Base-by-base conservation (phyloP, 2,888 invertebrate genomes). In the Mythimna albipuncta region DNA sequence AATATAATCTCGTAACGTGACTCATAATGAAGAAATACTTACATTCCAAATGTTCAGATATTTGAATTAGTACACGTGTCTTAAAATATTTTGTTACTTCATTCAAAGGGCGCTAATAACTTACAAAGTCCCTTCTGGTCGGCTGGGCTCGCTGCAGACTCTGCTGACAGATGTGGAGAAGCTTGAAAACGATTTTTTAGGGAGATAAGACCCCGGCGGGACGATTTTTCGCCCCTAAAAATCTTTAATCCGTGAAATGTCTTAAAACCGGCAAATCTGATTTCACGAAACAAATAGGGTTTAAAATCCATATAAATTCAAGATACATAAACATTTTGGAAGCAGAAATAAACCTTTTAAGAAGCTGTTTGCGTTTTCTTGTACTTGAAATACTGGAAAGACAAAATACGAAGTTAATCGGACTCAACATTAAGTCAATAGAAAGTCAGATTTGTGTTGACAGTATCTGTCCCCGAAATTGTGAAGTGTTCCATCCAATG, bases 111-210 rank as follows among this genome's bases (percentile, higher is more conserved):
- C 50, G 38, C 55, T 67, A 79, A 52, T 65, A 64, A 58, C 57
- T 80, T 75, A 75, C 44, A 61, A 52, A 67, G 59, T 41, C 70
- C 59, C 80, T 70, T 61, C 71, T 69, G 64, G 32, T 55, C 9
- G 16, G 19, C n/a, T 41, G 11, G 52, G 38, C 32, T 69, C 50
- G 44, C 66, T 64, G 7, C 62, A 69, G 55, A 57, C 32, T 44
- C 75, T 70, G 47, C 75, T 80, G 66, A 79, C 52, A 64, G 57
- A 79, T 80, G 76, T 54, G 59, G 61, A 64, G 52, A 54, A 64
- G 64, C 6, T 38, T 70, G 55, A 52, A 66, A 75, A 71, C 63
- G 52, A 80, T 62, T 75, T 79, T 75, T 80, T 61, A 62, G 16
- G 52, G 32, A 75, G 79, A 80, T 80, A 70, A 70, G 66, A 65